These are phyloP conservation scores for Pilophorus perplexus DNA, from an alignment of 2,888 invertebrate genomes.

Conservation along the genomic window DNA sequence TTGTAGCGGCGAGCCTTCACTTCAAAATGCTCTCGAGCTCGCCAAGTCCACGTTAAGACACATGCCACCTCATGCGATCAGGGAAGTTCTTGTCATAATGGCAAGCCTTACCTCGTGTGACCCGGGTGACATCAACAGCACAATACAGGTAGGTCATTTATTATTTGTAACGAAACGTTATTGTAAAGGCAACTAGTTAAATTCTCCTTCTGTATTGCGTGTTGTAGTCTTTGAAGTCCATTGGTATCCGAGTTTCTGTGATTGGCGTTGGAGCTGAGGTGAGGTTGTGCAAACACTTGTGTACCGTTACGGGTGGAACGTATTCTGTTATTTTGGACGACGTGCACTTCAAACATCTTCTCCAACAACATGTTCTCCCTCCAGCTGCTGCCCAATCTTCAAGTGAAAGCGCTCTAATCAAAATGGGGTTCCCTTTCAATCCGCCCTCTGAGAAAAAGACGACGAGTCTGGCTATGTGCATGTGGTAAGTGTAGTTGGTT, in stretches of 20 bases:
- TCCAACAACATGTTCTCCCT: constrained; percentile 66
- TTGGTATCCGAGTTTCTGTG: constrained; percentile 87
- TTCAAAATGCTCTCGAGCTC: constrained; percentile 91
- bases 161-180: not conserved
- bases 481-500: constrained; percentile 86
- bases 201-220: not conserved
- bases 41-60: constrained; percentile 80
- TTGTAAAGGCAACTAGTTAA: not conserved
- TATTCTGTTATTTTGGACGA: constrained; percentile 86
- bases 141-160: constrained; percentile 71
- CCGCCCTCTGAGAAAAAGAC: constrained; percentile 60
- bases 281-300: constrained; percentile 80
- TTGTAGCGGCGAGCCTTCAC: constrained; percentile 87
- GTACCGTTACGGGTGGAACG: constrained; percentile 80
- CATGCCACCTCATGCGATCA: constrained; percentile 90
- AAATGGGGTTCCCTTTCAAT: constrained; percentile 96
- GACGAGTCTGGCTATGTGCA: constrained; percentile 81
- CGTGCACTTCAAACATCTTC: constrained; percentile 64
- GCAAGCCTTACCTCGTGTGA: constrained; percentile 96
- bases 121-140: constrained; percentile 84
- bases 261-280: constrained; percentile 95
- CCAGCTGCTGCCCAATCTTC: constrained; percentile 64
- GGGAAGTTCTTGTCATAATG: constrained; percentile 88
- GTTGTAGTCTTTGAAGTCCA: constrained; percentile 66
- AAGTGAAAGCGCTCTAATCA: constrained; percentile 66